Evolutionary conservation across 2,113 vertebrate genomes (phyloP).

Genomic region (Copsychus sechellarum): DNA sequence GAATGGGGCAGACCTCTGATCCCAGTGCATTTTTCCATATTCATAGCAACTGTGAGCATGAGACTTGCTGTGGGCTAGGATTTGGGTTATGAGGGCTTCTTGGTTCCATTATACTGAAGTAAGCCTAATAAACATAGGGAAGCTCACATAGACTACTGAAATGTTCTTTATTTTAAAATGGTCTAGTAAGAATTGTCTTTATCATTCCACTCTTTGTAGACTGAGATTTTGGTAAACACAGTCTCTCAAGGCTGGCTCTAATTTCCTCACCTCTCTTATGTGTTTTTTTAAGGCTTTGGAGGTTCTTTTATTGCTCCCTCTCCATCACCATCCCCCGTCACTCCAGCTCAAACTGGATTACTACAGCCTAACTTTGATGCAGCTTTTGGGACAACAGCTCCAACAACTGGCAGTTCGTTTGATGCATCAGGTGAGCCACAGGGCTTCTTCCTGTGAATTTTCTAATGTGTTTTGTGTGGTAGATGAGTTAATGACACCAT

Average conservation of each 20-base stretch:
- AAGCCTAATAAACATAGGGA: not conserved
- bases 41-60: not conserved
- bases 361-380: conserved; percentile 83
- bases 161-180: not conserved
- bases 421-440: conserved; percentile 88
- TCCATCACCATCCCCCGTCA: conserved; percentile 81
- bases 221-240: not conserved
- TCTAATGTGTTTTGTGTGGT: not conserved
- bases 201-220: not conserved
- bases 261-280: not conserved
- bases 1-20: not conserved
- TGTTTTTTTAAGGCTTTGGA: conserved; percentile 76
- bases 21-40: not conserved
- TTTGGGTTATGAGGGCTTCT: not conserved
- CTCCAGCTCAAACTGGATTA: conserved; percentile 84
- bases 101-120: not conserved
- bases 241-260: not conserved
- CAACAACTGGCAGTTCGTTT: conserved; percentile 82
- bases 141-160: not conserved
- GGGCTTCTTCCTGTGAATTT: not conserved
- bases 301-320: conserved; percentile 81
- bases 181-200: not conserved
- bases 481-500: not conserved
- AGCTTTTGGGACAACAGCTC: conserved; percentile 77
- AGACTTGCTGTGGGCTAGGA: not conserved